A percentile compares a stretch with the other conserved stretches of the same genome.
These are phyloP conservation scores for Epizoanthus stellaris DNA, from an alignment of 92 coral and sea anemone genomes.

Conservation along the genomic window DNA sequence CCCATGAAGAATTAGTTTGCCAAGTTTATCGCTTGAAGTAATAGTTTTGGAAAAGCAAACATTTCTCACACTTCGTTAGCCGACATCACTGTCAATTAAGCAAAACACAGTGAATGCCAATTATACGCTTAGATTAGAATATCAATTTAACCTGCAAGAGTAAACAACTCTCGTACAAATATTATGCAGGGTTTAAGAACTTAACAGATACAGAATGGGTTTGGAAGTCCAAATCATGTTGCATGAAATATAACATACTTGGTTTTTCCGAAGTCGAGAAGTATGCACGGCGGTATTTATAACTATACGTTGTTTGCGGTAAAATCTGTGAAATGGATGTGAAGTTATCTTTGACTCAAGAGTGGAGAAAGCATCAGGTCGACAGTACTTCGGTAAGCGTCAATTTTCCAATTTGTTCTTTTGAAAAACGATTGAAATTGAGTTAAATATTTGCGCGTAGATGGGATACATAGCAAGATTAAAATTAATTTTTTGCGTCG, in stretches of 20 bases:
- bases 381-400: slow-evolving; percentile 5
- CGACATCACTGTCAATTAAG: not conserved
- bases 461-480: not conserved
- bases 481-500: not conserved
- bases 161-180: slow-evolving; percentile 1
- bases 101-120: not conserved
- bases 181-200: not conserved
- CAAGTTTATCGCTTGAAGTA: not conserved
- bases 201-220: not conserved
- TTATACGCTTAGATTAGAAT: slow-evolving; percentile 9
- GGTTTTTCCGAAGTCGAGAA: not conserved
- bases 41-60: not conserved
- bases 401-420: not conserved
- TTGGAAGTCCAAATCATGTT: not conserved
- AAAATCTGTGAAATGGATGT: slow-evolving; percentile 17
- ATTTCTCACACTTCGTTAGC: not conserved
- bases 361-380: not conserved
- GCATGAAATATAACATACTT: not conserved
- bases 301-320: not conserved
- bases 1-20: not conserved
- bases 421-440: not conserved
- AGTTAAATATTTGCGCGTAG: not conserved
- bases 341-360: not conserved
- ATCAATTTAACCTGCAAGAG: slow-evolving; percentile 17
- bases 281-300: no score